phyloP scores from a whole-genome alignment of 2,113 vertebrate species.

The Synchiropus splendidus region DNA sequence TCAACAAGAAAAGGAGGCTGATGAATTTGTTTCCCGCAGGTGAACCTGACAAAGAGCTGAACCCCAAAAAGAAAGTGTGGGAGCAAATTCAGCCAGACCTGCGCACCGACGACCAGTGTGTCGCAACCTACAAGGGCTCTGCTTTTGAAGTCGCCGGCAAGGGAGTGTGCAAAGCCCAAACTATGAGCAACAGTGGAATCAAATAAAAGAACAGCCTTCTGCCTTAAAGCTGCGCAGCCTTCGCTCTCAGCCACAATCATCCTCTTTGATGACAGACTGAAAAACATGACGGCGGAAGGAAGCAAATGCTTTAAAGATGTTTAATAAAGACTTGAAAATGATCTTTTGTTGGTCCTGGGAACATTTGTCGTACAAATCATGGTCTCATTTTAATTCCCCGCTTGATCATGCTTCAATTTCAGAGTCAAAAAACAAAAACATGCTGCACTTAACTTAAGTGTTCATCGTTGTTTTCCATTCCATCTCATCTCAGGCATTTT shows the following conservation, averaged over 20 bases:
- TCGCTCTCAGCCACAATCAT: slow-evolving; percentile 29
- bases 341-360: neutral
- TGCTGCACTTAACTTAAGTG: neutral
- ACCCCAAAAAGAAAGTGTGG: slow-evolving; percentile 98
- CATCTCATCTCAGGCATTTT: slow-evolving; percentile 27
- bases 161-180: slow-evolving; percentile 84
- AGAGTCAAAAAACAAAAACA: slow-evolving; percentile 10
- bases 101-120: slow-evolving; percentile 73
- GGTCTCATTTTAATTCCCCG: slow-evolving; percentile 9
- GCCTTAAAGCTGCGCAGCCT: slow-evolving; percentile 17
- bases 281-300: slow-evolving; percentile 16
- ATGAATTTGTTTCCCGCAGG: slow-evolving; percentile 64
- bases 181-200: slow-evolving; percentile 88
- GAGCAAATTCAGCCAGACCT: slow-evolving; percentile 93
- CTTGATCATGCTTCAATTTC: slow-evolving; percentile 34
- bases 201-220: slow-evolving; percentile 67
- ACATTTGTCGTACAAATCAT: too few relatives aligned
- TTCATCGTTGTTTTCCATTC: slow-evolving; percentile 13
- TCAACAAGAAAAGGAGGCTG: too few relatives aligned
- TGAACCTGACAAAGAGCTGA: slow-evolving; percentile 92
- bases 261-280: slow-evolving; percentile 14
- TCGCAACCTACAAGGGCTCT: slow-evolving; percentile 87
- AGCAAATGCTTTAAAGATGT: slow-evolving; percentile 43
- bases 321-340: slow-evolving; percentile 46
- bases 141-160: slow-evolving; percentile 87